Evolutionary conservation across 1,140 invertebrate species (phyloP).

Genomic region (Zaprionus ornatus): DNA sequence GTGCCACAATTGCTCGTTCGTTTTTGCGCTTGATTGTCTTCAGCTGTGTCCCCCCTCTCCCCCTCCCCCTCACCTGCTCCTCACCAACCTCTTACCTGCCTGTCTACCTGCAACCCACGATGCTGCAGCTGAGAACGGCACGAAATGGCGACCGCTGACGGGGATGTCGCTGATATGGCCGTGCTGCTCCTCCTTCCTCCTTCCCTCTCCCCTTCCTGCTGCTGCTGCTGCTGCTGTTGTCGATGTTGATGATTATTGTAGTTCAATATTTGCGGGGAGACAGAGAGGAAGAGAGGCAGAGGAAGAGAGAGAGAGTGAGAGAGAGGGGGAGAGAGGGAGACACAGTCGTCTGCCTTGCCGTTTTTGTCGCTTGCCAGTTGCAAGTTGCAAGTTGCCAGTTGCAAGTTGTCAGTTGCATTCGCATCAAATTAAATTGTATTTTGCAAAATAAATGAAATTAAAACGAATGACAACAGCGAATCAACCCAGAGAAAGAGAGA

Average conservation of each 20-base stretch:
- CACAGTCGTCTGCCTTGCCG: conserved; percentile 17
- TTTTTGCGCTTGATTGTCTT: conserved; percentile 81
- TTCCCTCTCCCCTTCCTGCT: neutral
- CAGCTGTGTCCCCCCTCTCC: conserved; percentile 21
- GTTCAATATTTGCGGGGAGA: conserved; percentile 72
- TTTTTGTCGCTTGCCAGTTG: conserved; percentile 38
- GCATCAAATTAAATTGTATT: conserved; percentile 81
- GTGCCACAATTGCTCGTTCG: conserved; percentile 81
- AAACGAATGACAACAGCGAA: conserved; percentile 75
- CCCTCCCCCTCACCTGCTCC: neutral
- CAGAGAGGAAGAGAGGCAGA: conserved; percentile 9
- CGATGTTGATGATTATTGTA: conserved; percentile 79
- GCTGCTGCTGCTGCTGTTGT: conserved; percentile 40
- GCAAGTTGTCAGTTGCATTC: conserved; percentile 79
- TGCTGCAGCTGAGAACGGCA: conserved; percentile 36
- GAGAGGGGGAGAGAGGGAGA: neutral
- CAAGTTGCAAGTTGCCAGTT: conserved; percentile 49
- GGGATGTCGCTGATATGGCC: conserved; percentile 44
- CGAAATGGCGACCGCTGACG: conserved; percentile 43
- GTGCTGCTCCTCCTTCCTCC: neutral
- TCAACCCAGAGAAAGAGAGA: conserved; percentile 25
- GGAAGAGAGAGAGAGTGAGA: neutral
- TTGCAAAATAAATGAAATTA: conserved; percentile 82
- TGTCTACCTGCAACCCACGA: conserved; percentile 25
- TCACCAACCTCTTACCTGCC: neutral